phyloP scores from a whole-genome alignment of 2,113 vertebrate species.

The Callopanchax toddi region DNA sequence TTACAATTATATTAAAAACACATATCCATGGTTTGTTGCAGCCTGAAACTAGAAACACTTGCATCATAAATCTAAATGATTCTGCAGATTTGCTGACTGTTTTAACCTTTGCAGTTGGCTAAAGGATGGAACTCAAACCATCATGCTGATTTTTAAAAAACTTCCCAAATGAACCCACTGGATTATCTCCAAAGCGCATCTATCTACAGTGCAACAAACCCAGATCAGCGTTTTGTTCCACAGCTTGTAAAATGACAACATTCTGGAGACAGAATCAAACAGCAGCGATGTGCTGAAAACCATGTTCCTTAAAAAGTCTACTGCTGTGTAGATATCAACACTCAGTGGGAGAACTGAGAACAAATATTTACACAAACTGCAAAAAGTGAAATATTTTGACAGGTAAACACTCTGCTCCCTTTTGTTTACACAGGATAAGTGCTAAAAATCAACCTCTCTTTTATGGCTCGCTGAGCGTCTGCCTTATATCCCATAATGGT shows the following conservation, averaged over 20 bases:
- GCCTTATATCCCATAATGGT: slow-evolving; percentile 37
- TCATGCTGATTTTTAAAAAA: not conserved
- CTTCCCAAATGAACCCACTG: not conserved
- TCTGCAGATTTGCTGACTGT: not conserved
- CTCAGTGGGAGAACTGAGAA: slow-evolving; percentile 4
- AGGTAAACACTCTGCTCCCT: slow-evolving; percentile 17
- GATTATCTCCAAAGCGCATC: slow-evolving; percentile 3
- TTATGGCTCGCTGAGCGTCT: slow-evolving; percentile 11
- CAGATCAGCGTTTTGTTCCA: slow-evolving; percentile 3
- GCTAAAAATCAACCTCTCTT: slow-evolving; percentile 29
- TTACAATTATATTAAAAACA: too few species aligned
- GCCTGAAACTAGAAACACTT: not conserved
- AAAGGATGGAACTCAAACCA: not conserved
- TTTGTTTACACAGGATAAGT: slow-evolving; percentile 29
- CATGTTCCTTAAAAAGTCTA: not conserved
- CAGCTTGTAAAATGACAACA: not conserved
- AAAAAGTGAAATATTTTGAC: slow-evolving; percentile 30
- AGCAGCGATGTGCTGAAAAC: slow-evolving; percentile 12
- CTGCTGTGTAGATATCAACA: slow-evolving; percentile 1
- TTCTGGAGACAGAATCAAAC: slow-evolving; percentile 1
- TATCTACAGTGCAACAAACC: not conserved
- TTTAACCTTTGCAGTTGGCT: not conserved
- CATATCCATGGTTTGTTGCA: not conserved
- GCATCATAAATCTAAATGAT: not conserved
- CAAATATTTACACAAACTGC: slow-evolving; percentile 11